Conservation (phyloP, 2,888 invertebrate genomes). For the Synergus japonicus region DNA sequence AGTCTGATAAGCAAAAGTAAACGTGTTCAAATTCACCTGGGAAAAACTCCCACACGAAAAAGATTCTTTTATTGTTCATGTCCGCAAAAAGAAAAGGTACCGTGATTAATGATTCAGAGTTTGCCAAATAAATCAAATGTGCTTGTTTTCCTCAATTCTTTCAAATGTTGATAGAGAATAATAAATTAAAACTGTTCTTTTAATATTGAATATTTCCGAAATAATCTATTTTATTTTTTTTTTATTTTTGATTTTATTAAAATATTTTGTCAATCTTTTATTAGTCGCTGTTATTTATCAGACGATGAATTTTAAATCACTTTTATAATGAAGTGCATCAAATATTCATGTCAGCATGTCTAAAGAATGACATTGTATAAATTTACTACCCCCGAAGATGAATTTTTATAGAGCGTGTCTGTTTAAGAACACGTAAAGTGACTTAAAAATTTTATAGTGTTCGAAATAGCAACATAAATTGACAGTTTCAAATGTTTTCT, state of each 20-base stretch:
- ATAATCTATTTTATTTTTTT: too few relatives aligned
- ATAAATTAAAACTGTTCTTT: too few relatives aligned
- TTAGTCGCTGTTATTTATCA: too few relatives aligned
- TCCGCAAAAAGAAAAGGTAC: background rate
- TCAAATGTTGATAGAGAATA: background rate
- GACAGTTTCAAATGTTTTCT: background rate
- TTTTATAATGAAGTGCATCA: too few relatives aligned
- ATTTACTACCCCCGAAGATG: background rate
- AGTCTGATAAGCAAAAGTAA: background rate
- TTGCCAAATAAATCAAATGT: conserved; percentile 4
- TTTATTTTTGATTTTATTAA: too few relatives aligned
- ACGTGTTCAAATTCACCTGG: background rate
- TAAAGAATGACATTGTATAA: too few relatives aligned
- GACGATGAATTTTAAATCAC: too few relatives aligned
- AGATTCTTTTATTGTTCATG: conserved; percentile 16
- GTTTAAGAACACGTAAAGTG: background rate
- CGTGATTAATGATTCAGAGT: conserved; percentile 16
- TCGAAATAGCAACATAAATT: background rate
- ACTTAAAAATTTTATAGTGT: background rate
- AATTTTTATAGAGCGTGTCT: background rate
- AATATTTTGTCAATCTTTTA: too few relatives aligned
- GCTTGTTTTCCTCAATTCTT: background rate
- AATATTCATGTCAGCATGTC: too few relatives aligned
- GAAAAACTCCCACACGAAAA: background rate
- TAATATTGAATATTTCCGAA: too few relatives aligned